Evolutionary conservation across 2,113 vertebrate species (phyloP).

Genomic region (Noturus placidus): DNA sequence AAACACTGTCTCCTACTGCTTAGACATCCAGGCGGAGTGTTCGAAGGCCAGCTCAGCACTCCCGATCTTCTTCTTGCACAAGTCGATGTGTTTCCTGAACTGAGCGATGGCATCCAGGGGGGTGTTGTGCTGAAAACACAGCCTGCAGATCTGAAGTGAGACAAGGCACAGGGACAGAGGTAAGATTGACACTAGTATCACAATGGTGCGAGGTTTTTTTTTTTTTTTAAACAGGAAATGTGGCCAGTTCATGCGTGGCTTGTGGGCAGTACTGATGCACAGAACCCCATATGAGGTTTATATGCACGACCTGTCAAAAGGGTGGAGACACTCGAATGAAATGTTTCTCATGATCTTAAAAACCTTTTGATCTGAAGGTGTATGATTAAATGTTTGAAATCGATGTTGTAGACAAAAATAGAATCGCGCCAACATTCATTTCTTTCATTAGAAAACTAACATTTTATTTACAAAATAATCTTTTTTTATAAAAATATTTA

Average conservation of each 20-base stretch:
- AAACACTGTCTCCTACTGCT: constrained; percentile 81
- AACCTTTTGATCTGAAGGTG: no score
- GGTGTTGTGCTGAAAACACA: constrained; percentile 98
- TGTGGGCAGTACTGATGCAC: not conserved
- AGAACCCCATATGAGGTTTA: not conserved
- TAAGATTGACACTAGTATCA: not conserved
- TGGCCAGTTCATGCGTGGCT: constrained; percentile 7
- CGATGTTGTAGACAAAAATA: no score
- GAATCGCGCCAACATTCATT: no score
- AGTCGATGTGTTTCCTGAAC: constrained; percentile 95
- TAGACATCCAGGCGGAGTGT: constrained; percentile 97
- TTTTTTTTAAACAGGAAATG: not conserved
- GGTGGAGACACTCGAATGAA: no score
- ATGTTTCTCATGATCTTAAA: no score
- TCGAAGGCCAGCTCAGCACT: constrained; percentile 94
- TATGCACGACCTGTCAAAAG: no score
- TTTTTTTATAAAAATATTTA: no score
- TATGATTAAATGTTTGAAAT: no score
- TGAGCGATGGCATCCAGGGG: constrained; percentile 95
- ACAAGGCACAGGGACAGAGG: not conserved
- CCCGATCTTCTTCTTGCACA: constrained; percentile 98
- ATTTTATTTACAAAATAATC: no score
- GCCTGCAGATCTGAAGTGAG: constrained; percentile 85
- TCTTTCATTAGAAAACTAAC: no score
- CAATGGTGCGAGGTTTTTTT: not conserved